These are phyloP conservation scores for Coenonympha arcania DNA, from an alignment of 2,888 invertebrate species.

Conservation along the genomic window DNA sequence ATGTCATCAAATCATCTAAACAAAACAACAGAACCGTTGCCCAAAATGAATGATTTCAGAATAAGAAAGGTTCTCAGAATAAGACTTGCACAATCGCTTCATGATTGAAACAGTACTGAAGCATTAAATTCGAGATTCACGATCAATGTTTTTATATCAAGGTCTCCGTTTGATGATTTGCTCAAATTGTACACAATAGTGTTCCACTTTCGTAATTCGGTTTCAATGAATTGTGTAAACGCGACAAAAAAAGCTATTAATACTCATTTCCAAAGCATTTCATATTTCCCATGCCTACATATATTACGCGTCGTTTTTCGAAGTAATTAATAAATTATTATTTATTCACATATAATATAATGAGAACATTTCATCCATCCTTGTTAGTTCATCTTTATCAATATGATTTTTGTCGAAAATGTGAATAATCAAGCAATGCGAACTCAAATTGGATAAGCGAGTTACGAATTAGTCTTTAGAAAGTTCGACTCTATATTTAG, in stretches of 20 bases:
- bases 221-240: conserved; percentile 4
- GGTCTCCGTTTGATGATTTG: conserved; percentile 7
- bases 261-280: not conserved
- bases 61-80: no score
- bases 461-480: not conserved
- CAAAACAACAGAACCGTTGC: no score
- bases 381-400: no score
- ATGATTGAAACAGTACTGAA: conserved; percentile 7
- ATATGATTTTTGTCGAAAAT: no score
- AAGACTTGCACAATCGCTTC: conserved; percentile 8
- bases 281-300: not conserved
- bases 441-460: not conserved
- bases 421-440: no score
- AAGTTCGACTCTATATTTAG: not conserved
- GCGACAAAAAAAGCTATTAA: not conserved
- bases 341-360: no score
- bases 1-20: no score
- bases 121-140: conserved; percentile 11
- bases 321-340: no score
- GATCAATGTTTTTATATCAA: conserved; percentile 16
- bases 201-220: conserved; percentile 12
- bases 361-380: no score
- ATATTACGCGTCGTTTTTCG: not conserved
- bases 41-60: not conserved
- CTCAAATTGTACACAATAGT: not conserved